Evolutionary conservation across 2,113 vertebrate species (phyloP).

Genomic region (Urocynchramus pylzowi): DNA sequence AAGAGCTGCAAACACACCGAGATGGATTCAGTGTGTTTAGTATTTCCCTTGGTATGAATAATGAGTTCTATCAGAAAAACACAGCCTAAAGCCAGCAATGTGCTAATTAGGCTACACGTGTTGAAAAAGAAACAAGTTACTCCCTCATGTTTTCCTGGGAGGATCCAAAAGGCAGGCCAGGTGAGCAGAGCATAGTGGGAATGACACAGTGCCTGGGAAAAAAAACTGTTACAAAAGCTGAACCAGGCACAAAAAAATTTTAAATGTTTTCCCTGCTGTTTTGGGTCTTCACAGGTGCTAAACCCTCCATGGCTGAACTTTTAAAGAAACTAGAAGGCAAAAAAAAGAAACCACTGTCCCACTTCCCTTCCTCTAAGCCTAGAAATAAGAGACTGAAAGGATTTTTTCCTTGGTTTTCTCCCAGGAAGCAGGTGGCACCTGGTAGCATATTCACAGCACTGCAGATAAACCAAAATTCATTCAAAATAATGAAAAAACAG

Average conservation of each 20-base stretch:
- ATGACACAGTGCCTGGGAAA: not conserved
- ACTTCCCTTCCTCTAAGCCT: not conserved
- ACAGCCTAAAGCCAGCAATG: not conserved
- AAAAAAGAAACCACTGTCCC: not conserved
- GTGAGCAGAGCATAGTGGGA: not conserved
- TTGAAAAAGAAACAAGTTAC: not conserved
- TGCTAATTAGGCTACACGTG: not conserved
- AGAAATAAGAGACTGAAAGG: not conserved
- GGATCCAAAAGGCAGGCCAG: not conserved
- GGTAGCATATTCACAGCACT: not conserved
- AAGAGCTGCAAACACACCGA: not conserved
- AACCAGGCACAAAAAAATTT: fast-evolving
- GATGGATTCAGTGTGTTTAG: not conserved
- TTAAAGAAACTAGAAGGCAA: not conserved
- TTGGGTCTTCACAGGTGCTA: not conserved
- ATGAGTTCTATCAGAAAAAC: not conserved
- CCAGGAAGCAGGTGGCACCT: not conserved
- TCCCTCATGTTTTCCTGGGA: not conserved
- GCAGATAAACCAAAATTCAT: not conserved
- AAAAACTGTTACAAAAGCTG: not conserved
- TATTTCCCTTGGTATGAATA: not conserved
- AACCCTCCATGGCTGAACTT: not conserved
- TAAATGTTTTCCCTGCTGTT: not conserved
- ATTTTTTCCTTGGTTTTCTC: not conserved
- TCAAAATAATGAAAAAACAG: not conserved